phyloP scores from a whole-genome alignment of 2,888 invertebrate genomes.

The Drosophila prostipennis region DNA sequence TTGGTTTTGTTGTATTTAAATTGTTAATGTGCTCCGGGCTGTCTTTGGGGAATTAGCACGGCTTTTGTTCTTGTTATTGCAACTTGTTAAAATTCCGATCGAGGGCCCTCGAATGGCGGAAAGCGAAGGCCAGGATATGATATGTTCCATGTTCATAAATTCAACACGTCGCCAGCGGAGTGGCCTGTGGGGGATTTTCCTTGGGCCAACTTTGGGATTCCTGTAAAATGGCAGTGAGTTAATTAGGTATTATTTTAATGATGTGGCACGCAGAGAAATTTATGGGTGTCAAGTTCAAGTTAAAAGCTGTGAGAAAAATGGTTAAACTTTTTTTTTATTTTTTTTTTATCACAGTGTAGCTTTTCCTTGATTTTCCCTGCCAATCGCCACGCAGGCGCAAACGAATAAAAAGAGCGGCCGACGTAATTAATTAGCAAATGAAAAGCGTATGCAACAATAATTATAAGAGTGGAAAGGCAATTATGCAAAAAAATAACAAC shows the following conservation, averaged over 20 bases:
- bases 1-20: slow-evolving; percentile 72
- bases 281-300: slow-evolving; percentile 19
- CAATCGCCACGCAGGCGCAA: slow-evolving; percentile 40
- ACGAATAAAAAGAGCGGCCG: slow-evolving; percentile 31
- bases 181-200: slow-evolving; percentile 27
- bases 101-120: slow-evolving; percentile 1
- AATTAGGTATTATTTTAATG: slow-evolving; percentile 25
- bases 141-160: slow-evolving; percentile 70
- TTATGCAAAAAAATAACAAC: slow-evolving; percentile 62
- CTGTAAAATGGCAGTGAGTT: slow-evolving; percentile 9
- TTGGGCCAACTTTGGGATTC: slow-evolving; percentile 19
- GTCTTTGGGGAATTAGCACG: slow-evolving; percentile 76
- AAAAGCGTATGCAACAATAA: slow-evolving; percentile 77
- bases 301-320: background rate
- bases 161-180: slow-evolving; percentile 48
- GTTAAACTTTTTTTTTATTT: background rate
- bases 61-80: slow-evolving; percentile 69
- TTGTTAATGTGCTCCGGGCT: slow-evolving; percentile 66
- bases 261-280: slow-evolving; percentile 2
- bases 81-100: slow-evolving; percentile 75
- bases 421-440: slow-evolving; percentile 74
- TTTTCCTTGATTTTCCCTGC: background rate
- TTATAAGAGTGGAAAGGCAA: slow-evolving; percentile 74
- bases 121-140: slow-evolving; percentile 23
- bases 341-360: background rate